A percentile compares a stretch with the other conserved stretches of the same genome.
Conservation (phyloP, 2,797 vertebrate species). For the Pseudopleuronectes americanus region DNA sequence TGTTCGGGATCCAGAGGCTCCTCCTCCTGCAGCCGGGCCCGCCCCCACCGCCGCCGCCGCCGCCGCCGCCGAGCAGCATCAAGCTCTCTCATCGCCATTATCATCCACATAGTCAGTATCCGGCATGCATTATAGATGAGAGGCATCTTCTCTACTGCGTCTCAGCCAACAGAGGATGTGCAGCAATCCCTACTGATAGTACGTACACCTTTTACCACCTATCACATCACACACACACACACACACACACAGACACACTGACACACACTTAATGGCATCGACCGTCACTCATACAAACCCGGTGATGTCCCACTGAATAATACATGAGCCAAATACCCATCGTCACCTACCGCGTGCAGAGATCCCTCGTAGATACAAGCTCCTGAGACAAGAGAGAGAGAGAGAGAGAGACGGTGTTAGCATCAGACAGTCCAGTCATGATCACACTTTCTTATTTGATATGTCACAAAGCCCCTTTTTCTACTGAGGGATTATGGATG, state of each 20-base stretch:
- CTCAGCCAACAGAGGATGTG: constrained; percentile 36
- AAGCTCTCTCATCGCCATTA: constrained; percentile 51
- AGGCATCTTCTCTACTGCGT: constrained; percentile 51
- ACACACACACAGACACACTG: constrained; percentile 16
- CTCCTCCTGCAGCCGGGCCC: neutral
- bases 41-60: too few species aligned
- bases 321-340: constrained; percentile 55
- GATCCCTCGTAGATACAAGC: constrained; percentile 78
- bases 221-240: constrained; percentile 16
- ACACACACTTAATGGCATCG: constrained; percentile 8
- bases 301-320: constrained; percentile 69
- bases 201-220: constrained; percentile 21
- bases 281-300: constrained; percentile 37
- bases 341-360: constrained; percentile 77
- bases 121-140: constrained; percentile 75
- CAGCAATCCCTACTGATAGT: constrained; percentile 39
- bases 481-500: constrained; percentile 6
- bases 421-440: constrained; percentile 1
- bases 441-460: neutral
- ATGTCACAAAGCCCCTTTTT: neutral
- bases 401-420: constrained; percentile 2
- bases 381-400: constrained; percentile 61
- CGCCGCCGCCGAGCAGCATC: constrained; percentile 5
- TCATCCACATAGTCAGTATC: constrained; percentile 67
- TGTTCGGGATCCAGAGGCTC: neutral